phyloP scores from a whole-genome alignment of 2,888 invertebrate species.

The Plebejus argus region DNA sequence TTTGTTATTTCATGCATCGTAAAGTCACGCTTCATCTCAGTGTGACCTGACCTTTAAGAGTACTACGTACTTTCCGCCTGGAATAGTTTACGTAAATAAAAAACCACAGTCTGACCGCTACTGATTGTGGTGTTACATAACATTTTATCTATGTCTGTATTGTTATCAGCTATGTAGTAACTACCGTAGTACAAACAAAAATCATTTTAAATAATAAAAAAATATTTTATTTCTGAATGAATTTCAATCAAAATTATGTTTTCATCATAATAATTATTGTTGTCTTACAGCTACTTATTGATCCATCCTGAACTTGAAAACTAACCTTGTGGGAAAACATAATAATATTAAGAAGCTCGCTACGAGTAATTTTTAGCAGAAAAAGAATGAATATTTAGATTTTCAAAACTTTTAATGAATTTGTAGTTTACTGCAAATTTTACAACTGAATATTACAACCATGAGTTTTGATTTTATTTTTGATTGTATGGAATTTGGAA shows the following conservation, averaged over 20 bases:
- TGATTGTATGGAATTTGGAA: no score
- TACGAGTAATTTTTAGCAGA: no score
- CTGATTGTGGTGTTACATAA: conserved; percentile 6
- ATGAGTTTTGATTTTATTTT: no score
- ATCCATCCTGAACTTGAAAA: no score
- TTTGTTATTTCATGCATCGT: not conserved
- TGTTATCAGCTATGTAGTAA: conserved; percentile 12
- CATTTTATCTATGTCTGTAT: not conserved
- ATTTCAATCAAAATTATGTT: not conserved
- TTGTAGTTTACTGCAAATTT: no score
- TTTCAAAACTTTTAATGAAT: no score
- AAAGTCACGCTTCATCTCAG: not conserved
- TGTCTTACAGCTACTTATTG: no score
- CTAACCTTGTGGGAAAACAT: no score
- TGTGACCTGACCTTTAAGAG: not conserved
- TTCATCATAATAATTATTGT: not conserved
- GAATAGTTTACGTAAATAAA: not conserved
- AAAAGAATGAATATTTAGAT: no score
- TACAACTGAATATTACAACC: no score
- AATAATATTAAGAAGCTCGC: no score
- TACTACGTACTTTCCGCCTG: not conserved
- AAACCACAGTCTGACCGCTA: conserved; percentile 12
- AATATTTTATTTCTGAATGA: not conserved
- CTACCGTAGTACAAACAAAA: not conserved
- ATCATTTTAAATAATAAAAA: not conserved